Evolutionary conservation across 2,113 vertebrate genomes (phyloP), one percentile per base, ranked within the genome.

Genomic region (Callithrix jacchus): DNA sequence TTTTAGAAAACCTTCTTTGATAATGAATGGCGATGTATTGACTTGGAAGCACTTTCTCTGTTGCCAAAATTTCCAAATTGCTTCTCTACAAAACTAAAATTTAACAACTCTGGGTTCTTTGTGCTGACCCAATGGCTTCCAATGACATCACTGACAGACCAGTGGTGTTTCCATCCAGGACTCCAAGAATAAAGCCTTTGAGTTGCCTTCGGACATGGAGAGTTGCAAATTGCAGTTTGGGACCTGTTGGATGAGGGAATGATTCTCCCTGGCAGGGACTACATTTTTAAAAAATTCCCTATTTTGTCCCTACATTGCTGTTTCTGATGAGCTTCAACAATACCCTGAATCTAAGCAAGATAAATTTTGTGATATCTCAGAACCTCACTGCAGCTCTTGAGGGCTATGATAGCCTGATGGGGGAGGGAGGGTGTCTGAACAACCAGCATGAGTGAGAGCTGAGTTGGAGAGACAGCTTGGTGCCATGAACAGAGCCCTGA

Each of bases 391-490:
- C 20, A 3, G 25, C 49, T 83, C 64, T n/a, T 5, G 1, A 32
- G 45, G 64, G 32, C 77, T 16, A 18, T 40, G 56, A 25, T 3
- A 40, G 45, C 30, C n/a, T 0, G 5, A 3, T 11, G 66, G 2
- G 1, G 2, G 23, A 21, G 71, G 11, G 27, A 54, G 7, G 37
- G 17, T 2, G 17, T 42, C 40, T 21, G 30, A 79, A 6, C 20
- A 9, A 0, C 23, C 20, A 0, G 4, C 6, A 1, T 0, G 9
- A 8, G 1, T 6, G 13, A 68, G 25, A 47, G 25, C 40, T 23
- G 7, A n/a, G 32, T 17, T 21, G 32, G 86, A 56, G 13, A 80
- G n/a, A 49, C 7, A 13, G 18, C 21, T 5, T 30, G 47, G 82
- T 23, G 25, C 58, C 35, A 0, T 0, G 37, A 40, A 18, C 77